Percentiles rank a stretch among this genome's conserved stretches.
These are phyloP conservation scores for Phylloscopus collybita DNA, from an alignment of 2,797 vertebrate species.

Conservation along the genomic window DNA sequence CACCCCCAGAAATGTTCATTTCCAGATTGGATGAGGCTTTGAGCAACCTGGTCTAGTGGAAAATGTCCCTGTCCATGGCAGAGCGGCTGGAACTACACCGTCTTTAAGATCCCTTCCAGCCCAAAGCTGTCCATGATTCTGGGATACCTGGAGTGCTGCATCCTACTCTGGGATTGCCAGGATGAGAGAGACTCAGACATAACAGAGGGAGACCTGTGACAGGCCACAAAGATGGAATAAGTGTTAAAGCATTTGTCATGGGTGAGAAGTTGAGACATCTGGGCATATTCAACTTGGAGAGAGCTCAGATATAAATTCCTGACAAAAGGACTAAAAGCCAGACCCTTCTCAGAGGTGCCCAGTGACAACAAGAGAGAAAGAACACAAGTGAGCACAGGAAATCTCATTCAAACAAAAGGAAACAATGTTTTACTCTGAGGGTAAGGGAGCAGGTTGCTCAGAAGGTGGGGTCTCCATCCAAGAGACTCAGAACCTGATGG, in stretches of 20 bases:
- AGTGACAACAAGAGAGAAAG: neutral
- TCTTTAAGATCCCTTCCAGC: neutral
- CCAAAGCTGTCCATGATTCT: neutral
- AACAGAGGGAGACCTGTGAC: neutral
- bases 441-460: neutral
- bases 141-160: neutral
- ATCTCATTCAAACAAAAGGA: neutral
- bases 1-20: neutral
- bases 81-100: neutral
- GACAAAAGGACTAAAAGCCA: neutral
- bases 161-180: neutral
- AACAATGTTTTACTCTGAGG: neutral
- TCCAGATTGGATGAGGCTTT: neutral
- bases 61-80: neutral
- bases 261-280: neutral
- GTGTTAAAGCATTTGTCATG: neutral
- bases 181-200: neutral
- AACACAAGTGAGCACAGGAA: neutral
- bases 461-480: neutral
- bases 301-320: neutral
- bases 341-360: neutral
- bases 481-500: neutral
- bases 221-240: neutral
- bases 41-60: neutral
- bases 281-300: neutral